These are phyloP conservation scores for Sebastes reedi DNA, from an alignment of 2,797 vertebrate genomes.

Conservation along the genomic window DNA sequence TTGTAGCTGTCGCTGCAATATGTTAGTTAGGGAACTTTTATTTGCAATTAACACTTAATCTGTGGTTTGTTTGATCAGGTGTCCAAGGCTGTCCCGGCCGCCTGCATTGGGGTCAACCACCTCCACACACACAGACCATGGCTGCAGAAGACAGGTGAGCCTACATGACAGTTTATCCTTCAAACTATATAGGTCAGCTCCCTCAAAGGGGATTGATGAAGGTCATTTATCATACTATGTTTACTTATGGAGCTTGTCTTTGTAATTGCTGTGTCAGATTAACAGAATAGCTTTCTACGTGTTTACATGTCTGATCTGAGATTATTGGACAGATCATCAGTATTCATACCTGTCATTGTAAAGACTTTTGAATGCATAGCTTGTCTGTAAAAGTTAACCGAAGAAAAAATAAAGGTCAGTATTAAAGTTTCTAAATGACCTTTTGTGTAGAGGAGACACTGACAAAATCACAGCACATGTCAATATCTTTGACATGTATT, in stretches of 20 bases:
- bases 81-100: slow-evolving; percentile 89
- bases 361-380: not conserved
- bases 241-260: not conserved
- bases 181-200: not conserved
- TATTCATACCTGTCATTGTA: not conserved
- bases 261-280: not conserved
- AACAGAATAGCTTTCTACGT: not conserved
- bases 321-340: not conserved
- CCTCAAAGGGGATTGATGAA: not conserved
- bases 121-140: slow-evolving; percentile 87
- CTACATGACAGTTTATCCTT: slow-evolving; percentile 10
- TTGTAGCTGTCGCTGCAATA: not conserved
- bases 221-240: not conserved
- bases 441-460: not conserved
- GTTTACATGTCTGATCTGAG: not conserved
- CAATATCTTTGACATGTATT: not conserved
- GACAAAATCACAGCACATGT: not conserved
- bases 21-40: rapidly evolving
- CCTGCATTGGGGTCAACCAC: slow-evolving; percentile 91
- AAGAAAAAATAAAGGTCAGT: not conserved
- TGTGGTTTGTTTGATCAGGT: slow-evolving; percentile 77
- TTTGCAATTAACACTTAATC: not conserved
- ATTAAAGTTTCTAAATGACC: not conserved
- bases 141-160: slow-evolving; percentile 93
- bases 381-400: not conserved